Evolutionary conservation across 2,113 vertebrate species (phyloP).

Genomic region (Felis chaus): DNA sequence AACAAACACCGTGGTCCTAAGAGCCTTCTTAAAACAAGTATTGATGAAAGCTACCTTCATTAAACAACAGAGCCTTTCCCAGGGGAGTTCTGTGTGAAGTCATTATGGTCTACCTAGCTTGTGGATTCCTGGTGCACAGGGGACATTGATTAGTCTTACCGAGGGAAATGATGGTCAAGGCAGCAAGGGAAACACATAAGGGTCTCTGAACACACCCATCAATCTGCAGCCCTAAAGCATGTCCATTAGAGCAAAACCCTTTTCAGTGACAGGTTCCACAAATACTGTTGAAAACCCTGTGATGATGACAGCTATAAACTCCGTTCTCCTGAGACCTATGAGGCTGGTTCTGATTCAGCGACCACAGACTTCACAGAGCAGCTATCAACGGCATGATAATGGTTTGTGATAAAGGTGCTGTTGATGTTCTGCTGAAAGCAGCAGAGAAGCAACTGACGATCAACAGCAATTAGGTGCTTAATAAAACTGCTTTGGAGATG

Average conservation of each 20-base stretch:
- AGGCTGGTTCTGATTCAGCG: not conserved
- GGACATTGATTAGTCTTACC: not conserved
- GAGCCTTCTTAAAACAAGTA: not conserved
- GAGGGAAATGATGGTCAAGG: not conserved
- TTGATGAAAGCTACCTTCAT: not conserved
- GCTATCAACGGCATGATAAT: not conserved
- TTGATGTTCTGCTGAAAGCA: not conserved
- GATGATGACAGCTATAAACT: not conserved
- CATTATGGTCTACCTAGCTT: not conserved
- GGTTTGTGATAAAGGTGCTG: not conserved
- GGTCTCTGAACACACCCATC: not conserved
- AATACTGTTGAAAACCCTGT: not conserved
- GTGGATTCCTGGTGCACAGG: too few species aligned
- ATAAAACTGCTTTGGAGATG: not conserved
- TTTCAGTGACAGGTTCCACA: not conserved
- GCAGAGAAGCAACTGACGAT: not conserved
- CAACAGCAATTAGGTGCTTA: conserved; percentile 8
- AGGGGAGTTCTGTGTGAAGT: not conserved
- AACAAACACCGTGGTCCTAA: not conserved
- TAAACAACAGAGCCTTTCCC: not conserved
- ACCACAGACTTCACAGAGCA: not conserved
- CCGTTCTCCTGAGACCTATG: not conserved
- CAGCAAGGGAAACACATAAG: not conserved
- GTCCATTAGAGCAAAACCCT: not conserved
- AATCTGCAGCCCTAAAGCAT: not conserved